These are phyloP conservation scores for Conus ventricosus DNA, from an alignment of 1,140 invertebrate genomes.

Conservation along the genomic window DNA sequence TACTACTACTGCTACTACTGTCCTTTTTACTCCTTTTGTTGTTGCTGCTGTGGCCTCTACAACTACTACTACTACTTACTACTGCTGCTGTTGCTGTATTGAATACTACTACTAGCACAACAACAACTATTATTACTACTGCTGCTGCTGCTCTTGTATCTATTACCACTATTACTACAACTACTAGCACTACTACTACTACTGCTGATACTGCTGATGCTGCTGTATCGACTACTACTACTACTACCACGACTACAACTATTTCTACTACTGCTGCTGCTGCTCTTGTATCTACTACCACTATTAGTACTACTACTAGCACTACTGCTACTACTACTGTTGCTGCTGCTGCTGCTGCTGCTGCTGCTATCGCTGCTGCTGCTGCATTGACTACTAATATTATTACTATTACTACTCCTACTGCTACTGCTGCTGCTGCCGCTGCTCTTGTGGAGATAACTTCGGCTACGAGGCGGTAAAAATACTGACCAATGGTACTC, in stretches of 20 bases:
- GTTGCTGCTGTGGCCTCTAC: neutral
- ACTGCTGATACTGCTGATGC: neutral
- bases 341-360: neutral
- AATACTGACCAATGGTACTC: too few relatives aligned
- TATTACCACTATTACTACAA: constrained; percentile 5
- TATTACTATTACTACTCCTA: neutral
- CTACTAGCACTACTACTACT: constrained; percentile 6
- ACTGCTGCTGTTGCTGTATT: neutral
- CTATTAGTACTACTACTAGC: constrained; percentile 2
- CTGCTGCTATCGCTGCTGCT: neutral
- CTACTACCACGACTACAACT: neutral
- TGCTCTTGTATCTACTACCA: neutral
- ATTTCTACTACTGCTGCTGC: neutral
- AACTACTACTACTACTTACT: constrained; percentile 13
- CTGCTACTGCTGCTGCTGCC: neutral
- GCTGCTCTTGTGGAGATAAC: too few relatives aligned
- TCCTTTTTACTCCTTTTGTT: neutral
- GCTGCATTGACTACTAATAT: neutral
- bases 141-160: neutral
- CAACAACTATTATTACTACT: constrained; percentile 5
- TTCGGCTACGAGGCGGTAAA: too few relatives aligned
- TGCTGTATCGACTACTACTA: neutral
- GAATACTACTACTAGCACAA: neutral
- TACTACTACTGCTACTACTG: constrained; percentile 5
- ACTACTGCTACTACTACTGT: neutral